phyloP scores from a whole-genome alignment of 2,888 invertebrate species.

The Heteromyza rotundicornis region DNA sequence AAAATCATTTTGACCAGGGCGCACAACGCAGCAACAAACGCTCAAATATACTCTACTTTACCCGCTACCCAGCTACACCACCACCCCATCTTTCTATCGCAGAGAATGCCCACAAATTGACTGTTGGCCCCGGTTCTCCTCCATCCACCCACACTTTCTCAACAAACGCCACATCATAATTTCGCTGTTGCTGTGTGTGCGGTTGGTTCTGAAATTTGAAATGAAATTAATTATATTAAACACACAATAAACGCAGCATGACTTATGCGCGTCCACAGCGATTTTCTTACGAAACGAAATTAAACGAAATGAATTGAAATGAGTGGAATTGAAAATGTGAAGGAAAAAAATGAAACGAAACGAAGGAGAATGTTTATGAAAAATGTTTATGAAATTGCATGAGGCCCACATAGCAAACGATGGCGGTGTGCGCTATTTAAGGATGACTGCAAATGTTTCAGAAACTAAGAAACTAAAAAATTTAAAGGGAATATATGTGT shows the following conservation, averaged over 20 bases:
- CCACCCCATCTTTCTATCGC: too few relatives aligned
- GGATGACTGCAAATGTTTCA: not conserved
- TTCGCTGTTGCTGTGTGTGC: too few relatives aligned
- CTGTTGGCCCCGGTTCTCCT: too few relatives aligned
- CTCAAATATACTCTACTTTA: too few relatives aligned
- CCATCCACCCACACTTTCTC: too few relatives aligned
- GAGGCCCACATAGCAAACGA: not conserved
- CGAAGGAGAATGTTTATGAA: not conserved
- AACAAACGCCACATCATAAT: too few relatives aligned
- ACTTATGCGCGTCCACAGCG: not conserved
- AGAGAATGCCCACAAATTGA: too few relatives aligned
- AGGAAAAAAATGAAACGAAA: not conserved
- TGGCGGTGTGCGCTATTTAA: not conserved
- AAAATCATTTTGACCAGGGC: conserved; percentile 5
- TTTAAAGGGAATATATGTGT: conserved; percentile 2
- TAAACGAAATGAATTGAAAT: not conserved
- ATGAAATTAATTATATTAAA: conserved; percentile 4
- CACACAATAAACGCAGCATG: conserved; percentile 1
- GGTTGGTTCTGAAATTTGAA: not conserved
- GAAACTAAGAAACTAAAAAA: too few relatives aligned
- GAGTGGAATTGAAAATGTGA: not conserved
- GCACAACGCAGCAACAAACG: not conserved
- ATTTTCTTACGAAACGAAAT: conserved; percentile 2
- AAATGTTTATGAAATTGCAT: conserved; percentile 4
- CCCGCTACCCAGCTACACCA: too few relatives aligned